Evolutionary conservation across 2,888 invertebrate genomes (phyloP).

Genomic region (Timandra comae): DNA sequence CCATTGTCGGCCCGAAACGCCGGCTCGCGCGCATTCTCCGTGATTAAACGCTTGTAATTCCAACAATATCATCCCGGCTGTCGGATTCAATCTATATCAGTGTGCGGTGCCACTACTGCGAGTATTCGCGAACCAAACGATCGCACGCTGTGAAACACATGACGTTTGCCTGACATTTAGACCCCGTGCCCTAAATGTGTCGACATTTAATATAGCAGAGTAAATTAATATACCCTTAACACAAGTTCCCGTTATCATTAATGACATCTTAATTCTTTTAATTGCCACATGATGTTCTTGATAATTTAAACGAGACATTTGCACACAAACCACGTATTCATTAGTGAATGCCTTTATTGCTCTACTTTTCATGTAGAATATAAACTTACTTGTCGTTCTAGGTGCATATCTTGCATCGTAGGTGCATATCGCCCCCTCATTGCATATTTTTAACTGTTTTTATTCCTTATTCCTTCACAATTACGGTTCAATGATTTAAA

Average conservation of each 20-base stretch:
- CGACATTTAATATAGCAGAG: constrained; percentile 14
- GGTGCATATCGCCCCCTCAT: too few species aligned
- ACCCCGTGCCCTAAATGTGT: constrained; percentile 38
- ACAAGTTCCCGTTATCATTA: constrained; percentile 21
- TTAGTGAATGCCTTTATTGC: constrained; percentile 12
- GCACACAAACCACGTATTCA: constrained; percentile 17
- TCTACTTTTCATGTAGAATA: constrained; percentile 13
- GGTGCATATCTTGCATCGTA: too few species aligned
- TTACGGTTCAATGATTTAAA: too few species aligned
- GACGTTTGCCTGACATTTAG: constrained; percentile 35
- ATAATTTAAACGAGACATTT: constrained; percentile 27
- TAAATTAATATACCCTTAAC: constrained; percentile 17
- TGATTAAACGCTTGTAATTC: constrained; percentile 75
- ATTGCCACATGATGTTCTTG: constrained; percentile 28
- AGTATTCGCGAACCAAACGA: constrained; percentile 22
- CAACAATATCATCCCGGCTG: constrained; percentile 67
- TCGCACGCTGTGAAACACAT: constrained; percentile 28
- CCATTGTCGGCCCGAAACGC: constrained; percentile 60
- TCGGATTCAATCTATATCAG: constrained; percentile 58
- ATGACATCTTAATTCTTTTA: constrained; percentile 30
- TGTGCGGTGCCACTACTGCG: constrained; percentile 19
- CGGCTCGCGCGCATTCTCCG: constrained; percentile 56
- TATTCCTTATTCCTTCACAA: too few species aligned
- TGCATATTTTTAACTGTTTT: too few species aligned
- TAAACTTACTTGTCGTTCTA: too few species aligned